These are phyloP conservation scores for Tetheella fluctuosa DNA, from an alignment of 2,888 invertebrate species.

Conservation along the genomic window DNA sequence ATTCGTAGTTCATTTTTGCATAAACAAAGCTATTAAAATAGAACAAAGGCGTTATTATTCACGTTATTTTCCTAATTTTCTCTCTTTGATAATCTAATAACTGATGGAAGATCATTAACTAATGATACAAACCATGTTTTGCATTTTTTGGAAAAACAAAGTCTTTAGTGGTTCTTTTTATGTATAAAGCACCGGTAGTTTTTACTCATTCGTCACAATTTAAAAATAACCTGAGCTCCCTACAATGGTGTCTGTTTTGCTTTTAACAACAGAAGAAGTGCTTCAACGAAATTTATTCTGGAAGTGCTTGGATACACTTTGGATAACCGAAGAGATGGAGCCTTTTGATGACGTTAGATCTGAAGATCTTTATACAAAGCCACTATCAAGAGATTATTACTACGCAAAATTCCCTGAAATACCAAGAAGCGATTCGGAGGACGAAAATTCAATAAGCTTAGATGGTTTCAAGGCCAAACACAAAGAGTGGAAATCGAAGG, in stretches of 20 bases:
- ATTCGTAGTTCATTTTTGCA: not conserved
- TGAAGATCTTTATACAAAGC: slow-evolving; percentile 65
- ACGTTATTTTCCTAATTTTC: not conserved
- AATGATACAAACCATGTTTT: not conserved
- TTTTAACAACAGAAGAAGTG: slow-evolving; percentile 74
- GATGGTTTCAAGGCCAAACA: slow-evolving; percentile 69
- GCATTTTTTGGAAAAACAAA: not conserved
- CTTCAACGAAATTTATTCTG: slow-evolving; percentile 73
- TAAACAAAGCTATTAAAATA: not conserved
- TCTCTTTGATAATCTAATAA: not conserved
- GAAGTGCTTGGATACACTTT: slow-evolving; percentile 68
- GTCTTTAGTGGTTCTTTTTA: not conserved
- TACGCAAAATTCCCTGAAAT: slow-evolving; percentile 74
- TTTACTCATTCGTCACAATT: not conserved
- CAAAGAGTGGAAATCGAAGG: slow-evolving; percentile 68
- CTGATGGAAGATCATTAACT: not conserved
- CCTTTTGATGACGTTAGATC: slow-evolving; percentile 73
- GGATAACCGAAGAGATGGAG: slow-evolving; percentile 74
- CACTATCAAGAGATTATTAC: slow-evolving; percentile 70
- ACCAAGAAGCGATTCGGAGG: slow-evolving; percentile 77
- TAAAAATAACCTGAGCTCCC: not conserved
- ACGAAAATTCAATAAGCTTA: slow-evolving; percentile 67
- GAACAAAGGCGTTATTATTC: not conserved
- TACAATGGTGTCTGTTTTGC: slow-evolving; percentile 71
- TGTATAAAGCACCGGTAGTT: not conserved